phyloP scores from a whole-genome alignment of 2,888 invertebrate species.

The Synanthedon myopaeformis region DNA sequence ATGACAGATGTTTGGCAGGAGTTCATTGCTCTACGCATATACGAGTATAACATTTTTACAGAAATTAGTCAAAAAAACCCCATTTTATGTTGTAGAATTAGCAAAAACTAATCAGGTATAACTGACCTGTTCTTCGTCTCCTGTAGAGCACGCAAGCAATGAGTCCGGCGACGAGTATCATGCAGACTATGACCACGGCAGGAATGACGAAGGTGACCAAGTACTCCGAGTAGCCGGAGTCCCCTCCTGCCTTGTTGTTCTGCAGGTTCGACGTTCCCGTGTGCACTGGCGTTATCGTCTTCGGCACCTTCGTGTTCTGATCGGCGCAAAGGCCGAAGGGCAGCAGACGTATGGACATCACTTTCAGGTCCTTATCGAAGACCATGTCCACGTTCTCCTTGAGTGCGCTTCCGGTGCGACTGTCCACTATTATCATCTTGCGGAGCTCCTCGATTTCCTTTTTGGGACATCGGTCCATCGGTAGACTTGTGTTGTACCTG shows the following conservation, averaged over 20 bases:
- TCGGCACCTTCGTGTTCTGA: conserved; percentile 47
- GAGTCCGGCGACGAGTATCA: conserved; percentile 87
- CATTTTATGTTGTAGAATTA: too few relatives aligned
- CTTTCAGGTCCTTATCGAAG: conserved; percentile 79
- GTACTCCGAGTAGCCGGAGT: conserved; percentile 60
- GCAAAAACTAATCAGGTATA: too few relatives aligned
- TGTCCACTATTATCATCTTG: conserved; percentile 76
- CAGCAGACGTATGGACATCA: conserved; percentile 73
- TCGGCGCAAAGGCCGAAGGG: conserved; percentile 72
- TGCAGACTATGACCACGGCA: conserved; percentile 86
- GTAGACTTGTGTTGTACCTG: conserved; percentile 82
- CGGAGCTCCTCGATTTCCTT: conserved; percentile 80
- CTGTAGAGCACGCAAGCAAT: conserved; percentile 91
- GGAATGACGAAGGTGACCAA: conserved; percentile 89
- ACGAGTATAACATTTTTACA: too few relatives aligned
- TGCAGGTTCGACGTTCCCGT: conserved; percentile 29
- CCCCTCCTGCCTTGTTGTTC: conserved; percentile 32
- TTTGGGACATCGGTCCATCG: conserved; percentile 80
- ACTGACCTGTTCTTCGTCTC: conserved; percentile 83
- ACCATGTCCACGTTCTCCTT: conserved; percentile 72
- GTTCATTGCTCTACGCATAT: too few relatives aligned
- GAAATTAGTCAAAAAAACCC: too few relatives aligned
- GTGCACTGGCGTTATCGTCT: conserved; percentile 26
- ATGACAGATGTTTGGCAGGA: too few relatives aligned
- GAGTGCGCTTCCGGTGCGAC: conserved; percentile 48